Evolutionary conservation across 2,888 invertebrate genomes (phyloP).

Genomic region (Amblyjoppa fuscipennis): DNA sequence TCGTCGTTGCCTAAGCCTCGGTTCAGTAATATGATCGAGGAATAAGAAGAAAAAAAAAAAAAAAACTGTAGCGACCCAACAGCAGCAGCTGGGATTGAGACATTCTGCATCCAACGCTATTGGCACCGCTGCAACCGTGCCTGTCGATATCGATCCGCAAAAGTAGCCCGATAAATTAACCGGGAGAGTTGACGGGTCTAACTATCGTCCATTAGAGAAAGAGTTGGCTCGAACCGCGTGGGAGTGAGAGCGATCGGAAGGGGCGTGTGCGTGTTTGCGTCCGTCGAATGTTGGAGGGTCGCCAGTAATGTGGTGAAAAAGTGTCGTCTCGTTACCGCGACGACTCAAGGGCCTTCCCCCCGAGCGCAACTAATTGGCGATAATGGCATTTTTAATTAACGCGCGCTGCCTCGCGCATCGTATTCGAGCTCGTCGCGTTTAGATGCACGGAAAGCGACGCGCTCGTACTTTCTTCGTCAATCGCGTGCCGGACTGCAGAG

Average conservation of each 20-base stretch:
- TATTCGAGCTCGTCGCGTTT: neutral
- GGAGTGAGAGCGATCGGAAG: constrained; percentile 19
- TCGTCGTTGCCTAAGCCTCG: constrained; percentile 27
- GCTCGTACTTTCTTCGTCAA: constrained; percentile 53
- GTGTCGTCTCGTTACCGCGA: constrained; percentile 33
- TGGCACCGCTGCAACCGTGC: constrained; percentile 23
- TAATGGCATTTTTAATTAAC: constrained; percentile 52
- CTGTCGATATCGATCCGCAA: constrained; percentile 61
- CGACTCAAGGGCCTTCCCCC: constrained; percentile 8
- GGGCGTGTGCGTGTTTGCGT: neutral
- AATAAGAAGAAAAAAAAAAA: constrained; percentile 17
- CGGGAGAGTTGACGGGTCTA: constrained; percentile 35
- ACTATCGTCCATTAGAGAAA: constrained; percentile 33
- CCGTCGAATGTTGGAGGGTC: neutral
- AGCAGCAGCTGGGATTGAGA: constrained; percentile 55
- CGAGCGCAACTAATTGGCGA: constrained; percentile 37
- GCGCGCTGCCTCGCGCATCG: constrained; percentile 25
- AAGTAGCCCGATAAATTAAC: constrained; percentile 54
- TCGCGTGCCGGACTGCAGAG: constrained; percentile 48
- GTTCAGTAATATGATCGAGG: constrained; percentile 31
- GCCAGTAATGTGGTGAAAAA: constrained; percentile 8
- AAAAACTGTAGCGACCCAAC: neutral
- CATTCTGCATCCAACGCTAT: constrained; percentile 44
- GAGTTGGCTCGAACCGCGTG: constrained; percentile 1
- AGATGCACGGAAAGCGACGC: constrained; percentile 51